Evolutionary conservation across 2,888 invertebrate genomes (phyloP), one percentile per base, ranked within the genome.

Genomic region (Diaperis boleti): DNA sequence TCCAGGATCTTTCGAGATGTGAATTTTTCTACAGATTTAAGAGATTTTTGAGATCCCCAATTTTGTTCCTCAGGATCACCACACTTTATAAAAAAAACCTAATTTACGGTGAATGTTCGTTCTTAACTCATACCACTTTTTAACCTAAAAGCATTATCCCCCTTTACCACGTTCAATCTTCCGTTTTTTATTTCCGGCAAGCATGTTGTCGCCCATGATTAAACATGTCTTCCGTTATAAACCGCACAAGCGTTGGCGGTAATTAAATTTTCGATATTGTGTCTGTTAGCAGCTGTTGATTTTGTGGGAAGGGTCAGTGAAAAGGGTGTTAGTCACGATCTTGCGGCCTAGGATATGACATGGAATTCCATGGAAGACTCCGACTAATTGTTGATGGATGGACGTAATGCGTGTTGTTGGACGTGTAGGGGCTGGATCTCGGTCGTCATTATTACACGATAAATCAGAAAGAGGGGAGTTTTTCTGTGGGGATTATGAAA

Each of bases 321-420:
- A 50, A 50, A 11, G 15, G 52, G 39, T 22, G 39, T 22, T 35
- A 39, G 52, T 52, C 52, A 52, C 52, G 52, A 22, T 33, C 39
- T 52, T 52, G 52, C 22, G 52, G 52, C 11, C 22, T 18, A 22
- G 39, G 52, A 52, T 39, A 39, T 52, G 52, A 52, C 17, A 52
- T 33, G 18, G 35, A 15, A 18, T 18, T 49, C 49, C 31, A 33
- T 33, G 26, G 39, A 39, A 33, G 37, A 52, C 39, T 17, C 7
- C 2, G 52, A 52, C 52, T 37, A 52, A 52, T 52, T 52, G 52
- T 39, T 52, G 52, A 52, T 52, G 52, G 52, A 52, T 52, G 52
- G 52, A 18, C 39, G 37, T 13, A 39, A 26, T 39, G 20, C 39
- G 52, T 11, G 33, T 10, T 31, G 47, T 11, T 18, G 42, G 42